These are phyloP conservation scores for Idaea straminata DNA, from an alignment of 2,888 invertebrate genomes.

Conservation along the genomic window DNA sequence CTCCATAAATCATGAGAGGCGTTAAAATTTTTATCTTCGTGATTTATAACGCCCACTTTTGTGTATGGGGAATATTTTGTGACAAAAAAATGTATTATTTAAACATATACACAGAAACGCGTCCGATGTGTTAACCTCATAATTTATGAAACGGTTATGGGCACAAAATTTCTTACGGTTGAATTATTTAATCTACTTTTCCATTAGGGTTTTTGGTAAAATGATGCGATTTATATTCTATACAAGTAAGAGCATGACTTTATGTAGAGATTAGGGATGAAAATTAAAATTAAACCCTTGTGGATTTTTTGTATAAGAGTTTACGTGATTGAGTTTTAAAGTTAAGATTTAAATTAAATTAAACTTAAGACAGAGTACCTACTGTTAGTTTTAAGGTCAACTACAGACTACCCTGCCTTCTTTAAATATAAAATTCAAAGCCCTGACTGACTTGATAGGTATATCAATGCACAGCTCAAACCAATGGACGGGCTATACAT, in stretches of 20 bases:
- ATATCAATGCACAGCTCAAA: no score
- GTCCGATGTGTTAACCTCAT: slow-evolving; percentile 64
- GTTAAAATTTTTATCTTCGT: slow-evolving; percentile 58
- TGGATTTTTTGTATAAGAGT: background rate
- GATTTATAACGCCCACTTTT: slow-evolving; percentile 59
- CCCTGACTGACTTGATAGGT: no score
- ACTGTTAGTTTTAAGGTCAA: background rate
- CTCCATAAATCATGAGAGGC: slow-evolving; percentile 52
- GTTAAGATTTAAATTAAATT: slow-evolving; percentile 5
- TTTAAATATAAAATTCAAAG: no score
- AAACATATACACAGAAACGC: slow-evolving; percentile 30
- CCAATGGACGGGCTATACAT: no score
- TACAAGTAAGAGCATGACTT: slow-evolving; percentile 59
- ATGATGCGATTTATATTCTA: slow-evolving; percentile 77
- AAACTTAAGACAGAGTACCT: background rate
- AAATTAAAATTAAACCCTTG: slow-evolving; percentile 50
- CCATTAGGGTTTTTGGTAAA: slow-evolving; percentile 73
- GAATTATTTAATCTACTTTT: slow-evolving; percentile 78
- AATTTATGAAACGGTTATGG: slow-evolving; percentile 75
- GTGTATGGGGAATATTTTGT: slow-evolving; percentile 55
- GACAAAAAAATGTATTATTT: slow-evolving; percentile 39
- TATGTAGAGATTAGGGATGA: slow-evolving; percentile 64
- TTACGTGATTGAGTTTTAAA: slow-evolving; percentile 8
- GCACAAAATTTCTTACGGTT: slow-evolving; percentile 73
- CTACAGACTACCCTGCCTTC: no score